Base-by-base conservation (phyloP, 2,797 vertebrate genomes). In the Neomorphus geoffroyi region DNA sequence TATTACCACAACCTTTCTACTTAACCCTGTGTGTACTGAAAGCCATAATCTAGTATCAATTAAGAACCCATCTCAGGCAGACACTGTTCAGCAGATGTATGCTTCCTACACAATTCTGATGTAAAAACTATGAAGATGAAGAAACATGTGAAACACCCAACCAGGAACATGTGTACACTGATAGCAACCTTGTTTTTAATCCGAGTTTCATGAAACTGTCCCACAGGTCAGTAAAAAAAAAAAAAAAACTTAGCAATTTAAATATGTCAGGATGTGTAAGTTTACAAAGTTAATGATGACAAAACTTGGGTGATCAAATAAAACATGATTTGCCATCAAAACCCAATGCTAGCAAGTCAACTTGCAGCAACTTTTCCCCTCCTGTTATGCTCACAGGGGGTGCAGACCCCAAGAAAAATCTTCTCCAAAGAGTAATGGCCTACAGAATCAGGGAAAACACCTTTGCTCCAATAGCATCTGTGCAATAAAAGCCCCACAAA, bases 21-120 rank as follows among this genome's bases (percentile, higher is more conserved):
- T 97, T 98, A 98, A 98, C 97, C 97, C 97, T 92, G 73, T 96
- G 94, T 93, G 77, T 96, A 94, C 81, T 80, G 94, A 96, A 96
- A 95, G 82, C 72, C 79, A 82, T 94, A 91, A 96, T 74, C 97
- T 80, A 95, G 66, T 86, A 93, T 90, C 90, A 97, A 89, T 97
- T 96, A 96, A 94, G 95, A 93, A 75, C 18, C 33, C 79, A 75
- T 27, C 69, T 92, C 60, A 95, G 79, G 12, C 84, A 92, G 32
- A 93, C 13, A 7, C 19, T 88, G 61, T 53, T 71, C 64, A 78
- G 53, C 81, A 88, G 85, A 30, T 70, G 17, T 48, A 45, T 28
- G 41, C 45, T 67, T 87, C 74, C 72, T 48, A 93, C 23, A 57
- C 51, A 90, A 12, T 8, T 79, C 72, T 83, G 41, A 93, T 61